A percentile compares a stretch with the other conserved stretches of the same genome.
phyloP scores from a whole-genome alignment of 1,140 invertebrate genomes.

The Dendroctonus valens region DNA sequence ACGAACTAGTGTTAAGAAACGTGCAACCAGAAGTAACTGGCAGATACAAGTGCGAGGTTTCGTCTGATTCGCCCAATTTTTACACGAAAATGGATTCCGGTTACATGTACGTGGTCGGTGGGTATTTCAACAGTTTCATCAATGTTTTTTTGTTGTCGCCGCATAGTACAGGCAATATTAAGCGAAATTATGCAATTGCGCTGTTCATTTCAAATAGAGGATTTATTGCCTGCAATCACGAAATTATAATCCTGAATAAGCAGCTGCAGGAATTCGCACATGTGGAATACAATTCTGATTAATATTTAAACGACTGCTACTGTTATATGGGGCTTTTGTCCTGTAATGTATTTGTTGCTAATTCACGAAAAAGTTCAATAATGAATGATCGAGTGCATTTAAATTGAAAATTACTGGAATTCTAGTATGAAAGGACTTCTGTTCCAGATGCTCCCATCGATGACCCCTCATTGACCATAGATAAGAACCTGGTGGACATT shows the following conservation, averaged over 20 bases:
- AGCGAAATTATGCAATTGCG: no score
- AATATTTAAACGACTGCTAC: no score
- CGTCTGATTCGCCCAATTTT: slow-evolving; percentile 68
- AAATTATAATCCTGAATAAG: neutral
- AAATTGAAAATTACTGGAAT: no score
- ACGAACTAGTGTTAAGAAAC: slow-evolving; percentile 65
- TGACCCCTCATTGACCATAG: slow-evolving; percentile 64
- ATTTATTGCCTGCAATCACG: neutral
- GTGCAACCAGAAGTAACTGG: slow-evolving; percentile 67
- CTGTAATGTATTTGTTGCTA: no score
- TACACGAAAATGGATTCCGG: slow-evolving; percentile 62
- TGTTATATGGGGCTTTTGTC: no score
- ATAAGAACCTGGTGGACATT: slow-evolving; percentile 69
- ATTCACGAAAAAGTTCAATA: no score
- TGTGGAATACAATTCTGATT: no score
- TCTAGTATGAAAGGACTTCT: neutral
- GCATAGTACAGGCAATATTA: no score
- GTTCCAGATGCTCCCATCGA: slow-evolving; percentile 66
- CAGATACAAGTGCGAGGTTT: slow-evolving; percentile 72
- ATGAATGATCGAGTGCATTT: no score
- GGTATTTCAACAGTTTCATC: slow-evolving; percentile 47
- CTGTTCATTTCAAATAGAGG: no score
- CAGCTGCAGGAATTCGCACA: no score
- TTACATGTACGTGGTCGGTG: slow-evolving; percentile 71
- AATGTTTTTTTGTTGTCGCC: no score